These are phyloP conservation scores for Prionailurus bengalensis DNA, from an alignment of 2,113 vertebrate genomes.

Conservation along the genomic window DNA sequence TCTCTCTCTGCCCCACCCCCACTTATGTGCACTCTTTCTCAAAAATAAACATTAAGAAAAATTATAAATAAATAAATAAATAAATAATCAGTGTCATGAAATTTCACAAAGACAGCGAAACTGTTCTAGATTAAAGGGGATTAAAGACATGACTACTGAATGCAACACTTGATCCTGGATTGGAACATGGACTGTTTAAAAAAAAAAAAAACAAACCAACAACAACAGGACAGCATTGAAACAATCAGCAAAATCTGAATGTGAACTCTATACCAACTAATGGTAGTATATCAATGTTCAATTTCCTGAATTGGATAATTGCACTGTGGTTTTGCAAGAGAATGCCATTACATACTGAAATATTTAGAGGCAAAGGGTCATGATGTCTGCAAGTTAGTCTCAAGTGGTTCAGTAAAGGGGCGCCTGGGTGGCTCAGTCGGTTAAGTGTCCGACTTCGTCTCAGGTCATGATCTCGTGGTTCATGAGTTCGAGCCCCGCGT, in stretches of 20 bases:
- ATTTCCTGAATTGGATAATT: constrained; percentile 69
- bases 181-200: neutral
- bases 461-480: no score
- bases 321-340: constrained; percentile 63
- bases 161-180: neutral
- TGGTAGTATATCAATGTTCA: constrained; percentile 7
- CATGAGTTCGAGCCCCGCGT: no score
- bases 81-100: neutral
- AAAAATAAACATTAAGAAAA: no score
- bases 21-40: no score
- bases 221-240: constrained; percentile 19
- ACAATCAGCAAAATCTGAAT: constrained; percentile 61
- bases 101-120: constrained; percentile 6
- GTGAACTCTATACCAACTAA: constrained; percentile 38
- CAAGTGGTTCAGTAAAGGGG: constrained; percentile 51
- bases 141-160: constrained; percentile 1
- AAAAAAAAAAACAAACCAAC: neutral
- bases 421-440: no score
- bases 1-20: no score
- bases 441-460: no score
- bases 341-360: constrained; percentile 68
- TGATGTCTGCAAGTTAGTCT: constrained; percentile 43
- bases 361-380: constrained; percentile 65
- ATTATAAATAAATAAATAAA: no score
- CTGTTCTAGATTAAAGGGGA: constrained; percentile 19